Evolutionary conservation across 1,140 invertebrate species (phyloP).

Genomic region (Drosophila grimshawi): DNA sequence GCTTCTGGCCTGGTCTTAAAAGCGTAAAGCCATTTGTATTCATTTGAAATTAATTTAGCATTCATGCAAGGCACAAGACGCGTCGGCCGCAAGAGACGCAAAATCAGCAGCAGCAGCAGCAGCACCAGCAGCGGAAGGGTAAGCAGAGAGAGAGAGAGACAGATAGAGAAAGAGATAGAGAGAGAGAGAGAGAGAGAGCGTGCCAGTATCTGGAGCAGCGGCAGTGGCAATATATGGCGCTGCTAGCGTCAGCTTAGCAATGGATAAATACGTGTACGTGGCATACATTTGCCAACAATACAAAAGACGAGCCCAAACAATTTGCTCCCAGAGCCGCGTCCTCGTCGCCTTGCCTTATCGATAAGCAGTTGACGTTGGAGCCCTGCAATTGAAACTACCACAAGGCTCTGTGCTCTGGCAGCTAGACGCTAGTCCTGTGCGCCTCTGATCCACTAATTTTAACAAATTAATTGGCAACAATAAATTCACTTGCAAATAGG

Average conservation of each 20-base stretch:
- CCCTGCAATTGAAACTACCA: constrained; percentile 69
- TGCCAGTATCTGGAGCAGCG: constrained; percentile 17
- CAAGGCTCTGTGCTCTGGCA: constrained; percentile 33
- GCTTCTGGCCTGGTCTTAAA: constrained; percentile 70
- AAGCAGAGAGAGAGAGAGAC: background rate
- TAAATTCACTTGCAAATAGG: constrained; percentile 78
- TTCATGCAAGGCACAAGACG: constrained; percentile 74
- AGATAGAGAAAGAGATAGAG: background rate
- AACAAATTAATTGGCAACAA: constrained; percentile 83
- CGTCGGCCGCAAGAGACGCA: constrained; percentile 50
- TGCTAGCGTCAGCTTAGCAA: constrained; percentile 71
- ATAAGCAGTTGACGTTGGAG: constrained; percentile 69
- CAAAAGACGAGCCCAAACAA: constrained; percentile 31
- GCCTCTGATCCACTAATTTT: constrained; percentile 71
- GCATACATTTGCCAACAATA: constrained; percentile 66
- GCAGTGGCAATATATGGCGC: constrained; percentile 64
- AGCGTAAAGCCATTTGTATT: constrained; percentile 83
- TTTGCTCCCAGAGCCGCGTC: constrained; percentile 29
- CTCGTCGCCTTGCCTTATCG: constrained; percentile 63
- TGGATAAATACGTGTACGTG: constrained; percentile 83
- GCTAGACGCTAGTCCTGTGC: constrained; percentile 32
- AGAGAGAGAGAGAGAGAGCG: background rate
- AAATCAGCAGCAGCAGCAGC: constrained; percentile 34
- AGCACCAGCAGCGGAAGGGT: constrained; percentile 8
- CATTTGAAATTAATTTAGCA: constrained; percentile 83